phyloP scores from a whole-genome alignment of 2,888 invertebrate genomes.

The Drosophila basisetae region DNA sequence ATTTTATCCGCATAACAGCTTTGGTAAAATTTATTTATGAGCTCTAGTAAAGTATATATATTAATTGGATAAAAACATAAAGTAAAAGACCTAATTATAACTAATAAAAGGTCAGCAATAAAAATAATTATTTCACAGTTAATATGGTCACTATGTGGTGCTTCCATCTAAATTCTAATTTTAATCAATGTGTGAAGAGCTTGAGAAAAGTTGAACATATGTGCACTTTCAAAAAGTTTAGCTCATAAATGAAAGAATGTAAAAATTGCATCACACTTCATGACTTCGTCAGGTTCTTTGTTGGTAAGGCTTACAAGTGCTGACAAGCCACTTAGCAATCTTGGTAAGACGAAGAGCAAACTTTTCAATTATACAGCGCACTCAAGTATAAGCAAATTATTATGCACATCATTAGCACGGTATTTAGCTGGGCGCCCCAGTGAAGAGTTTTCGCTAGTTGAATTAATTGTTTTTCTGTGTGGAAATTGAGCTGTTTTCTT shows the following conservation, averaged over 20 bases:
- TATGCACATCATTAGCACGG: constrained; percentile 76
- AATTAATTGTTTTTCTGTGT: constrained; percentile 63
- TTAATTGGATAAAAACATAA: neutral
- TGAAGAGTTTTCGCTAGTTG: constrained; percentile 38
- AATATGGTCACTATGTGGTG: neutral
- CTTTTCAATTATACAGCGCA: constrained; percentile 56
- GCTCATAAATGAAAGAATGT: neutral
- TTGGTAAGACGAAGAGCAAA: constrained; percentile 22
- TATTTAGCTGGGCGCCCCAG: constrained; percentile 51
- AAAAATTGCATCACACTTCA: neutral
- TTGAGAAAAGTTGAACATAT: neutral
- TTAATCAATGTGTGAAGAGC: neutral
- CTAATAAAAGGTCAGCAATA: neutral
- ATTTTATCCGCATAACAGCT: neutral
- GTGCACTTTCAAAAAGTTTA: neutral
- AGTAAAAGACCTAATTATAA: rapidly evolving
- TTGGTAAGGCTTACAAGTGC: neutral
- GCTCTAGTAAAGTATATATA: neutral
- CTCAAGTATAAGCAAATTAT: constrained; percentile 65
- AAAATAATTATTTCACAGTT: neutral
- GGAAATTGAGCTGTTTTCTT: constrained; percentile 68
- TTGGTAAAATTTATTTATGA: neutral
- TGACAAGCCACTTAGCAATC: constrained; percentile 22
- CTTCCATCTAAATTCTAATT: neutral
- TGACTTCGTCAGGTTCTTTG: neutral